phyloP scores from a whole-genome alignment of 2,797 vertebrate species.

The Cyprinodon diabolis region DNA sequence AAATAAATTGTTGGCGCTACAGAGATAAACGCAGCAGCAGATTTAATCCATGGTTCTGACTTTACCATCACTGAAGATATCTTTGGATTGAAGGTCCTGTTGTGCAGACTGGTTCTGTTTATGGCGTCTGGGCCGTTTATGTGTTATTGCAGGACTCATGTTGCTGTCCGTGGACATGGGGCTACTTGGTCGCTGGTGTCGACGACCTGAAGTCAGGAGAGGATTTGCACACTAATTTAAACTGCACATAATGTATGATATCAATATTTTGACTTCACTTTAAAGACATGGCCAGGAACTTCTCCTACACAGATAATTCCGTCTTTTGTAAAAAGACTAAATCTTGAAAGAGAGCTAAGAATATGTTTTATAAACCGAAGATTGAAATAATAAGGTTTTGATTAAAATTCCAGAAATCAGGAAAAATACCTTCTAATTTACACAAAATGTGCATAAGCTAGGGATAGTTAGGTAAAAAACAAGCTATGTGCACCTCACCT shows the following conservation, averaged over 20 bases:
- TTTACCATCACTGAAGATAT: slow-evolving; percentile 89
- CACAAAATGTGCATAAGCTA: background rate
- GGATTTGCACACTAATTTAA: background rate
- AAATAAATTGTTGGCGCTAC: slow-evolving; percentile 8
- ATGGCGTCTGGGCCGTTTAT: slow-evolving; percentile 90
- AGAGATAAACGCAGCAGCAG: background rate
- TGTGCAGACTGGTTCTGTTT: slow-evolving; percentile 83
- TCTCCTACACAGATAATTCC: background rate
- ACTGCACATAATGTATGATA: background rate
- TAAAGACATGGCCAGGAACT: background rate
- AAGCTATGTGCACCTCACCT: slow-evolving; percentile 54
- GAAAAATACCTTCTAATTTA: background rate
- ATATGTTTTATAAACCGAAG: background rate
- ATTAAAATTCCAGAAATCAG: background rate
- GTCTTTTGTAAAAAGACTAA: too few relatives aligned
- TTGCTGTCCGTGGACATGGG: slow-evolving; percentile 96
- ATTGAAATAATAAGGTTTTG: background rate
- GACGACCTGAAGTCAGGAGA: slow-evolving; percentile 78
- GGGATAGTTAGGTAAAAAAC: too few relatives aligned
- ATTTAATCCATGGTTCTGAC: background rate
- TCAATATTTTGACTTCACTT: background rate
- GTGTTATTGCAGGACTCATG: slow-evolving; percentile 91
- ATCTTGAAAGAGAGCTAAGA: background rate
- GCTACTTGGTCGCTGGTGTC: slow-evolving; percentile 89
- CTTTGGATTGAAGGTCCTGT: slow-evolving; percentile 88